A percentile compares a stretch with the other conserved stretches of the same genome.
These are phyloP conservation scores for Drosophila murphyi DNA, from an alignment of 1,140 invertebrate genomes.

Conservation along the genomic window DNA sequence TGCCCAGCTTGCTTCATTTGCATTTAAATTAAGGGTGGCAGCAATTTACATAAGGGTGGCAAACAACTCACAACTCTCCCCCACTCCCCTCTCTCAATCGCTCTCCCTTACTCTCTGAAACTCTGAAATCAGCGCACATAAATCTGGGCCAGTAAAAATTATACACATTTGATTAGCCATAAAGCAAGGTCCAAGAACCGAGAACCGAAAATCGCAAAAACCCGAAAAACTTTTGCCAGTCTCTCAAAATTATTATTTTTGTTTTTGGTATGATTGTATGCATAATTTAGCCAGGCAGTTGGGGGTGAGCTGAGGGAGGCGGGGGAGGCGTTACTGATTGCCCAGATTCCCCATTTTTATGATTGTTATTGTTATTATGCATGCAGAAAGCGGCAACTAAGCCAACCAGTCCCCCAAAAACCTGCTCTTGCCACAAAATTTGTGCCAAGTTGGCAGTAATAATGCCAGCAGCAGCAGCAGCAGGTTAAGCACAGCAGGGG, in stretches of 20 bases:
- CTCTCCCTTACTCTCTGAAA: no score
- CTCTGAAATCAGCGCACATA: conserved; percentile 58
- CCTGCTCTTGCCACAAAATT: conserved; percentile 16
- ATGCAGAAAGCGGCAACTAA: conserved; percentile 44
- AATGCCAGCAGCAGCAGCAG: conserved; percentile 28
- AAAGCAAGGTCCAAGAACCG: conserved; percentile 4
- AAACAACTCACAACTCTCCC: no score
- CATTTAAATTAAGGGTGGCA: conserved; percentile 67
- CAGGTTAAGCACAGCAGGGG: conserved; percentile 46
- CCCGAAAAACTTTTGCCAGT: conserved; percentile 25
- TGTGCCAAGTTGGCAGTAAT: conserved; percentile 68
- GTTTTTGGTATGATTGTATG: conserved; percentile 29
- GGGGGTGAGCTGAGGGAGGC: not conserved
- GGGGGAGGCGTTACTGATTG: not conserved
- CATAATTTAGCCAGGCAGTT: conserved; percentile 47
- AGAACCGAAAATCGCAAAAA: conserved; percentile 15
- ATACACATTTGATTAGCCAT: conserved; percentile 73
- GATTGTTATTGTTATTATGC: conserved; percentile 72
- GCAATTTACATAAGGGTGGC: conserved; percentile 40
- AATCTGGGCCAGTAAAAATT: conserved; percentile 73
- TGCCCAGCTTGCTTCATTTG: conserved; percentile 42
- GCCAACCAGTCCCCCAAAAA: not conserved
- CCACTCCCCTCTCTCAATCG: no score
- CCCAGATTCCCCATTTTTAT: conserved; percentile 56
- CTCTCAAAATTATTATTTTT: conserved; percentile 43